Evolutionary conservation across 2,797 vertebrate genomes (phyloP).

Genomic region (Platyrinchus mystaceus): DNA sequence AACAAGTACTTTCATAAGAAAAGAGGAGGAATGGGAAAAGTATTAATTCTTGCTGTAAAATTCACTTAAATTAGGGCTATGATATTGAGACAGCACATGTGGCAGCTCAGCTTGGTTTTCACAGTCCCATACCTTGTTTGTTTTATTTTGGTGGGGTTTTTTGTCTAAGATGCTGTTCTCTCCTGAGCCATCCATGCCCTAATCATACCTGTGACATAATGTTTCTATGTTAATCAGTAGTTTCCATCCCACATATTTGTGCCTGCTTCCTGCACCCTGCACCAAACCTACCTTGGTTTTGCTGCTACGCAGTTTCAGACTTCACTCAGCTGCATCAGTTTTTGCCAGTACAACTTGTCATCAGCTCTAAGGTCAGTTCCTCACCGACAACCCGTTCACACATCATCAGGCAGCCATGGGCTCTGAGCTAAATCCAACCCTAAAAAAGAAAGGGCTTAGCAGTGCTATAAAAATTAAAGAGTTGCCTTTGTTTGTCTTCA

Average conservation of each 20-base stretch:
- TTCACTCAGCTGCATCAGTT: constrained; percentile 17
- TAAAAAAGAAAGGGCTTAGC: constrained; percentile 39
- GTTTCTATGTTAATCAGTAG: not conserved
- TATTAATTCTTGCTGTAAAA: constrained; percentile 13
- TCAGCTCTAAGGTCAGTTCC: constrained; percentile 25
- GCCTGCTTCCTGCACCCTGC: not conserved
- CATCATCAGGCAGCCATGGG: constrained; percentile 25
- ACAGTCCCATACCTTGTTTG: not conserved
- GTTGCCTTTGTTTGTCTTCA: constrained; percentile 21
- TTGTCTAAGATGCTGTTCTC: not conserved
- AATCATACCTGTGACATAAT: not conserved
- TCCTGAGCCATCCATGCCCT: not conserved
- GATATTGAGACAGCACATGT: not conserved
- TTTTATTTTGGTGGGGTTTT: not conserved
- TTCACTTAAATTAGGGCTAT: not conserved
- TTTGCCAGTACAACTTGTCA: constrained; percentile 47
- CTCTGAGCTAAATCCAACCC: constrained; percentile 7
- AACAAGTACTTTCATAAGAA: constrained; percentile 13
- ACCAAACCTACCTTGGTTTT: not conserved
- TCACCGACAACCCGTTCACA: not conserved
- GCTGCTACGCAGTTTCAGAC: not conserved
- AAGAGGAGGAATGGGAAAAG: not conserved
- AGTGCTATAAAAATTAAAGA: constrained; percentile 29
- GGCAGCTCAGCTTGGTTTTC: not conserved
- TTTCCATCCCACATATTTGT: not conserved